phyloP scores from a whole-genome alignment of 1,140 invertebrate species.

The Cepaea nemoralis region DNA sequence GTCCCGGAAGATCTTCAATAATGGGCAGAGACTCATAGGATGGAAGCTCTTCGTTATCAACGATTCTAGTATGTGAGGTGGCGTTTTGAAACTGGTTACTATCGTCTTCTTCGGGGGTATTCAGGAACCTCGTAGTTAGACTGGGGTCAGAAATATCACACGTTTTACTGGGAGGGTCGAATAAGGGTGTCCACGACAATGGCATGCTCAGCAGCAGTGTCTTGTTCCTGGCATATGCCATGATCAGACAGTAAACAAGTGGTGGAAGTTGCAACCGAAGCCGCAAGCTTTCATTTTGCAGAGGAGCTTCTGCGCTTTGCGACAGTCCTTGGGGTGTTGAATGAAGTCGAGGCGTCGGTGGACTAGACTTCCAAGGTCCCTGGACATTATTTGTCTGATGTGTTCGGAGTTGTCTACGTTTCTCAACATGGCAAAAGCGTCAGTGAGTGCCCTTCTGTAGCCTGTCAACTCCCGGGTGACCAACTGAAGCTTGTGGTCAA shows the following conservation, averaged over 20 bases:
- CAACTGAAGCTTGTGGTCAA: not conserved
- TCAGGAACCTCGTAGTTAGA: too few relatives aligned
- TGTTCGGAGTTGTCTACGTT: conserved; percentile 81
- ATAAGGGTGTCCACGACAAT: not conserved
- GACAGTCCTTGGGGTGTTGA: conserved; percentile 88
- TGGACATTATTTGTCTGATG: conserved; percentile 86
- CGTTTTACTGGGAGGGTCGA: not conserved
- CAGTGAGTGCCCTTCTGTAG: conserved; percentile 52
- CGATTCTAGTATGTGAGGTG: too few relatives aligned
- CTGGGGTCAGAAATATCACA: not conserved
- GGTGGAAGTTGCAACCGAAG: conserved; percentile 96
- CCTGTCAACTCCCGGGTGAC: not conserved
- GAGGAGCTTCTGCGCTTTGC: conserved; percentile 87
- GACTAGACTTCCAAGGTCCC: conserved; percentile 85
- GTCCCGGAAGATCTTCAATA: conserved; percentile 92
- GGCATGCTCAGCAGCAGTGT: conserved; percentile 83
- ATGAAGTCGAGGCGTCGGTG: conserved; percentile 82
- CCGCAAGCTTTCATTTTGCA: conserved; percentile 98
- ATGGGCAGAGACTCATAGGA: conserved; percentile 87
- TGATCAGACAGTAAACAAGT: conserved; percentile 95
- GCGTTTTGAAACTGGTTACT: too few relatives aligned
- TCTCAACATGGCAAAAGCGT: conserved; percentile 51
- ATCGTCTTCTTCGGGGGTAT: too few relatives aligned
- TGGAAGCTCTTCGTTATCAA: too few relatives aligned
- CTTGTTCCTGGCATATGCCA: conserved; percentile 93